Conservation (phyloP, 2,888 invertebrate genomes). For the Drosophila trichaetosa region DNA sequence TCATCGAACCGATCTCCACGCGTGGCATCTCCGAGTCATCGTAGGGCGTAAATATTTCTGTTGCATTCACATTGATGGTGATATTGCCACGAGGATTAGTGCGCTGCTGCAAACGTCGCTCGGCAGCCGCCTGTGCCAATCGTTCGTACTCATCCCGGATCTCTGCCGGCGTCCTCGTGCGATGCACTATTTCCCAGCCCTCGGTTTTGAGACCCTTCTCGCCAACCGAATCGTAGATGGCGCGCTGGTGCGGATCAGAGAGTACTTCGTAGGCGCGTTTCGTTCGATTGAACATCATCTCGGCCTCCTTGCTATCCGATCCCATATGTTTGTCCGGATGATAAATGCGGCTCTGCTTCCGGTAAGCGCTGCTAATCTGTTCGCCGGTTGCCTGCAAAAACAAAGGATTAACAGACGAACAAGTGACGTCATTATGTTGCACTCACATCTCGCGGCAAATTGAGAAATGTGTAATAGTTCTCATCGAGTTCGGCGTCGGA, state of each 20-base stretch:
- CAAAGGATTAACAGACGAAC: not conserved
- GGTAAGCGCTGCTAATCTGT: conserved; percentile 97
- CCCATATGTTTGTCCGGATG: conserved; percentile 98
- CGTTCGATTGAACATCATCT: conserved; percentile 95
- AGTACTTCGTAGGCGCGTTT: conserved; percentile 98
- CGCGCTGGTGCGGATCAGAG: conserved; percentile 96
- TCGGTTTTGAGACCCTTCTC: conserved; percentile 96
- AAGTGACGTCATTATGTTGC: conserved; percentile 2
- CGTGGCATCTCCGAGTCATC: conserved; percentile 90
- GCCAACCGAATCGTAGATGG: conserved; percentile 96
- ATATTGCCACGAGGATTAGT: conserved; percentile 97
- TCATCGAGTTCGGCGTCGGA: conserved; percentile 89
- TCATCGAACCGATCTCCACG: conserved; percentile 97
- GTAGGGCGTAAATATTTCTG: conserved; percentile 95
- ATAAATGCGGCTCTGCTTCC: conserved; percentile 95
- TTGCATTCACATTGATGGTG: conserved; percentile 95
- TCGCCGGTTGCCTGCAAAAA: conserved; percentile 92
- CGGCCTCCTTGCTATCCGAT: conserved; percentile 93
- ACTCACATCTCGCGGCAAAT: conserved; percentile 93
- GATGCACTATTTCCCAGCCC: conserved; percentile 97
- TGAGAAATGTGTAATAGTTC: conserved; percentile 95
- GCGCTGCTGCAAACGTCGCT: conserved; percentile 93
- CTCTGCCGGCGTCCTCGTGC: conserved; percentile 96
- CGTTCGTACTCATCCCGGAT: conserved; percentile 98
- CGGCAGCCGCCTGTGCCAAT: conserved; percentile 92